Evolutionary conservation across 2,797 vertebrate species (phyloP).

Genomic region (Bradypodion pumilum): DNA sequence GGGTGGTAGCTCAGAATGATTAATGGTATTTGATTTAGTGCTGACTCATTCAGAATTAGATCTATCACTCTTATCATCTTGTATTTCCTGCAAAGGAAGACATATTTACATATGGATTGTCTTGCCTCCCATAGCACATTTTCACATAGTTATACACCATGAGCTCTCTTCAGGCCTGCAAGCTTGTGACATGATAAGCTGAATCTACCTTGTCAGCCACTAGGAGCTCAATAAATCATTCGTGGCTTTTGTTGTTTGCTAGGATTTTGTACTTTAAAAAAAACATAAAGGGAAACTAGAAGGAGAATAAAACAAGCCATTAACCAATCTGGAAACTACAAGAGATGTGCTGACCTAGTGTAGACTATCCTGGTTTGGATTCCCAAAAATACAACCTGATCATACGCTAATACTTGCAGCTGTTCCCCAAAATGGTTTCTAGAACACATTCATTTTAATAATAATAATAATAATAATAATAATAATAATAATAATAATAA

Average conservation of each 20-base stretch:
- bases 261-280: no score
- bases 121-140: not conserved
- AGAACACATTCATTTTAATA: not conserved
- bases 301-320: not conserved
- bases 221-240: not conserved
- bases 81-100: not conserved
- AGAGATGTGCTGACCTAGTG: not conserved
- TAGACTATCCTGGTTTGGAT: not conserved
- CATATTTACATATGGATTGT: not conserved
- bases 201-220: not conserved
- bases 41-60: slow-evolving; percentile 2
- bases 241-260: not conserved
- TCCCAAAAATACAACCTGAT: not conserved
- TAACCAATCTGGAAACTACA: not conserved
- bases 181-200: not conserved
- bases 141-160: not conserved
- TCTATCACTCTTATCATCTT: not conserved
- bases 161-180: not conserved
- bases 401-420: not conserved
- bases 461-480: no score
- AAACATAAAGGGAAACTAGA: not conserved
- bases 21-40: slow-evolving; percentile 4
- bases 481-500: no score
- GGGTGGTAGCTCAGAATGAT: not conserved
- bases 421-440: not conserved